Evolutionary conservation across 2,113 vertebrate genomes (phyloP), one percentile per base, ranked within the genome.

Genomic region (Xenus cinereus): DNA sequence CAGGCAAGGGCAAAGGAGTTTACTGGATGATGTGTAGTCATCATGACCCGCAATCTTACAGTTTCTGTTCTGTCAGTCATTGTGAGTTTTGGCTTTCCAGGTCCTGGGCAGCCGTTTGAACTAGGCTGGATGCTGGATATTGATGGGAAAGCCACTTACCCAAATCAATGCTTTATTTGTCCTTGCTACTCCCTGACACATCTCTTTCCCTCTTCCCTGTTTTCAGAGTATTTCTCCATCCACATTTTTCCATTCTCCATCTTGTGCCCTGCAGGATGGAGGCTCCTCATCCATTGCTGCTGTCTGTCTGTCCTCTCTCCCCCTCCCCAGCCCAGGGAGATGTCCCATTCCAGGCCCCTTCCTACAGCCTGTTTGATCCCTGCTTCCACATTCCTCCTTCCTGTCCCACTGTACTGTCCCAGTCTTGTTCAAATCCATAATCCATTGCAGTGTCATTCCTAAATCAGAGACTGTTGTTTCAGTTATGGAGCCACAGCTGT

Each of bases 181-280:
- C 33, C 17, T 75, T 39, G 19, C 28, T 57, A 0, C 41, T 53
- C 24, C 23, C 14, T 0, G 2, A 21, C 5, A 11, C 22, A n/a
- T 80, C 22, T 37, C 12, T 46, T 66, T 57, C 32, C 10, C 26
- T 79, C 35, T 69, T 84, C 54, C 19, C 11, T 35, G 19, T 88
- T 21, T 33, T 76, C 53, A 0, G 0, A 9, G 6, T 53, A 15
- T 78, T 81, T 74, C 60, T 27, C 11, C 37, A 14, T 13, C 59
- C n/a, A 6, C 3, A 0, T 43, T 64, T 72, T 35, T 79, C 13
- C 21, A 6, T 30, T 73, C 14, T 9, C 18, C 10, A 30, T 23
- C 20, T 30, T 0, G 1, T 68, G 43, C 64, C 7, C 22, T 46
- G 24, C 12, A 75, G 57, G 57, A 30, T 0, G 2, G 27, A 72